Evolutionary conservation across 2,113 vertebrate species (phyloP), one percentile per base, ranked within the genome.

Genomic region (Trochalopteron elliotii): DNA sequence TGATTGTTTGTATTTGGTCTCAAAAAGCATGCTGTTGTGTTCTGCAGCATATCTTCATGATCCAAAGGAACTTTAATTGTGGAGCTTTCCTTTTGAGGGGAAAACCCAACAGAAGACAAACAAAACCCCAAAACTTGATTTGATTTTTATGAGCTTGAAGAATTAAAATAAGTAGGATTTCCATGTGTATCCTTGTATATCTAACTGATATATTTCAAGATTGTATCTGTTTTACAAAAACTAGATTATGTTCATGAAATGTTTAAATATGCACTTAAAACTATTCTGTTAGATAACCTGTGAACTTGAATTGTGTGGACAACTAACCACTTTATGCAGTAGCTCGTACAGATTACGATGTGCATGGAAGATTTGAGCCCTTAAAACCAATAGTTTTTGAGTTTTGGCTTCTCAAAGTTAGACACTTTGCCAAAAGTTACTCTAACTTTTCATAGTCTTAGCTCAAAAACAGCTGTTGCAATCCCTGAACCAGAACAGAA

Each of bases 341-440:
- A 30, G 11, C 9, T 76, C 0, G 4, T 79, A 7, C 7, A n/a
- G 33, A 70, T 45, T n/a, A 42, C 1, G 3, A 33, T 40, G 27
- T 40, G 15, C 1, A 1, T 1, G 2, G 9, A 25, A 70, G 17
- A 11, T 45, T 45, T 83, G 37, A 77, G 57, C 16, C 24, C 22
- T 83, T 50, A 80, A 82, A 90, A 2, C 0, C 37, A 45, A 45
- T 23, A 37, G 80, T 16, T 96, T 80, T 83, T 94, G 89, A 96
- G 55, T 67, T 96, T 35, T 72, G 76, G 42, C 80, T 83, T 89
- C 39, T 74, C 18, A 28, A 80, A 91, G 93, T 94, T 86, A 83
- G 83, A 65, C 10, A 19, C 86, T 88, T 88, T 64, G 24, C 69
- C 35, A 23, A 71, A 90, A 96, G 71, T 90, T 56, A 83, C 28